phyloP scores from a whole-genome alignment of 2,113 vertebrate species.

The Cynoglossus semilaevis region DNA sequence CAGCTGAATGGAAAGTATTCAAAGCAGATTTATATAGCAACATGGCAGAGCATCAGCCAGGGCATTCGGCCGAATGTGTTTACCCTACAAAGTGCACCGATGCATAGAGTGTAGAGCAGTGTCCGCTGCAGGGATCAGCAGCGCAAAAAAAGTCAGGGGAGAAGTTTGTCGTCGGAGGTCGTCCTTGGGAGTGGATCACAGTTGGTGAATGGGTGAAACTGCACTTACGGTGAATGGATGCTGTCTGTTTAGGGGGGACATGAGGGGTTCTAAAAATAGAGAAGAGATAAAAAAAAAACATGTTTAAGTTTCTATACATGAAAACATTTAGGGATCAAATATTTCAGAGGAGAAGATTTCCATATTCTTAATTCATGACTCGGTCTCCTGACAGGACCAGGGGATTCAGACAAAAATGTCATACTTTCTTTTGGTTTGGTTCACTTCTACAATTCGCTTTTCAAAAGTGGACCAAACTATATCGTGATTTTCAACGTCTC shows the following conservation, averaged over 20 bases:
- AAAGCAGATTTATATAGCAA: slow-evolving; percentile 46
- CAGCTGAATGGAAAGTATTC: slow-evolving; percentile 58
- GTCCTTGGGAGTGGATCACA: slow-evolving; percentile 35
- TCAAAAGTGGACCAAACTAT: no score
- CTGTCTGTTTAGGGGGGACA: slow-evolving; percentile 38
- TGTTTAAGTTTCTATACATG: not conserved
- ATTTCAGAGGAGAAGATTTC: no score
- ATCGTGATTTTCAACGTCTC: no score
- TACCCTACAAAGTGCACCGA: slow-evolving; percentile 58
- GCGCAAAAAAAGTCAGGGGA: slow-evolving; percentile 5
- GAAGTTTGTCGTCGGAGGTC: slow-evolving; percentile 22
- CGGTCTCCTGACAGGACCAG: not conserved
- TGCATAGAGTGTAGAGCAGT: slow-evolving; percentile 43
- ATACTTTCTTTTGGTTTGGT: no score
- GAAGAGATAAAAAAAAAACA: slow-evolving; percentile 23
- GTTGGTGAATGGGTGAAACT: slow-evolving; percentile 21
- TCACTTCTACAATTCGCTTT: no score
- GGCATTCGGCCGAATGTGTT: slow-evolving; percentile 23
- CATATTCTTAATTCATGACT: not conserved
- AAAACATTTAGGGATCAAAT: no score
- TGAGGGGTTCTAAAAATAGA: slow-evolving; percentile 51
- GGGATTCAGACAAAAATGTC: no score
- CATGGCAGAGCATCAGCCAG: slow-evolving; percentile 38
- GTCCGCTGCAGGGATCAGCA: slow-evolving; percentile 28
- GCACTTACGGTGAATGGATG: slow-evolving; percentile 36